These are phyloP conservation scores for Cranoglanis bouderius DNA, from an alignment of 2,113 vertebrate genomes.

Conservation along the genomic window DNA sequence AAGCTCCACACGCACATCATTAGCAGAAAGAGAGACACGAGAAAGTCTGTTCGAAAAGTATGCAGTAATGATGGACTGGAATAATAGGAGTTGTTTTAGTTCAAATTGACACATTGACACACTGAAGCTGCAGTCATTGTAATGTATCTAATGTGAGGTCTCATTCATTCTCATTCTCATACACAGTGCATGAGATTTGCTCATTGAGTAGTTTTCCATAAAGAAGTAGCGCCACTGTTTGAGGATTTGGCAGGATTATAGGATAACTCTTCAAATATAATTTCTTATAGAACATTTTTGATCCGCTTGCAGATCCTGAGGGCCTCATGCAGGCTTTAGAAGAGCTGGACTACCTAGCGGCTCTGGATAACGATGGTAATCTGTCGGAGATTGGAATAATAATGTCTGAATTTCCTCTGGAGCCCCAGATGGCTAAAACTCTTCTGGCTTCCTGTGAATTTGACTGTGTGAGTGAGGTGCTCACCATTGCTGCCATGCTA, in stretches of 20 bases:
- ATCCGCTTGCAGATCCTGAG: slow-evolving; percentile 77
- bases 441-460: slow-evolving; percentile 89
- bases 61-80: slow-evolving; percentile 29
- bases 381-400: slow-evolving; percentile 92
- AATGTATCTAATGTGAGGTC: background rate
- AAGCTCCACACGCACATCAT: slow-evolving; percentile 31
- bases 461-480: slow-evolving; percentile 87
- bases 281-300: background rate
- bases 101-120: background rate
- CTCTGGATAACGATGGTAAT: slow-evolving; percentile 85
- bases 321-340: slow-evolving; percentile 89
- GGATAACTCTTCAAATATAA: background rate
- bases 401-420: slow-evolving; percentile 90
- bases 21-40: slow-evolving; percentile 25
- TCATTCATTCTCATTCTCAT: background rate
- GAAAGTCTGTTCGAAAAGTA: background rate
- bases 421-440: slow-evolving; percentile 86
- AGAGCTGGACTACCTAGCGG: slow-evolving; percentile 89
- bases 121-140: background rate
- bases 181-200: background rate
- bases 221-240: background rate
- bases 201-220: background rate
- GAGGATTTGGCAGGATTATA: slow-evolving; percentile 1
- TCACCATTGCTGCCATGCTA: slow-evolving; percentile 87
- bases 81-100: slow-evolving; percentile 25